phyloP scores from a whole-genome alignment of 2,797 vertebrate species.

The Acipenser oxyrinchus region DNA sequence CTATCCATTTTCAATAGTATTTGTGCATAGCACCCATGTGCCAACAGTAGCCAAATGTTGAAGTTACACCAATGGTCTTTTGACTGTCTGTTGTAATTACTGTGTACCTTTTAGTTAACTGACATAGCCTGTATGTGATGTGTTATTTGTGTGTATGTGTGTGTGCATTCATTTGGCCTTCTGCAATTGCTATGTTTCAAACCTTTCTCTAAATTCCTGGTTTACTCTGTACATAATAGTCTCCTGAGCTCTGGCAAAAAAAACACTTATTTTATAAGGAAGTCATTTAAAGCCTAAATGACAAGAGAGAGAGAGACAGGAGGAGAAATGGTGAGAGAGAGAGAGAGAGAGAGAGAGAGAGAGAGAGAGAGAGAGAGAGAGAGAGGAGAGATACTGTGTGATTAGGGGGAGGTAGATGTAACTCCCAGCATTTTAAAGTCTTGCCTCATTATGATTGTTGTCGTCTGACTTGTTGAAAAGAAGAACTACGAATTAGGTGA shows the following conservation, averaged over 20 bases:
- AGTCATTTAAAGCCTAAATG: background rate
- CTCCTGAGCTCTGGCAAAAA: background rate
- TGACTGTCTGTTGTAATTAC: too few relatives aligned
- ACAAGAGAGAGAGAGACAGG: too few relatives aligned
- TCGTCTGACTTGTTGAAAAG: background rate
- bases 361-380: background rate
- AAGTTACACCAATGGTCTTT: too few relatives aligned
- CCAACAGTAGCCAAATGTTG: too few relatives aligned
- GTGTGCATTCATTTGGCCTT: too few relatives aligned
- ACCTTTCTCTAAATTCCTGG: background rate
- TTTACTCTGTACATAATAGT: background rate
- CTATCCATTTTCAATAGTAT: too few relatives aligned
- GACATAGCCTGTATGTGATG: too few relatives aligned
- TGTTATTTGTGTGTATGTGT: too few relatives aligned
- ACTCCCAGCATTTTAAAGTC: constrained; percentile 1
- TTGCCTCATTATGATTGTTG: background rate
- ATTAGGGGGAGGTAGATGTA: background rate
- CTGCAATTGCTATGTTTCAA: too few relatives aligned
- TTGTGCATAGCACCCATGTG: too few relatives aligned
- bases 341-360: background rate
- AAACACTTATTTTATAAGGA: background rate
- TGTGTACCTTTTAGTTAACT: too few relatives aligned
- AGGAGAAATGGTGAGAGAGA: background rate
- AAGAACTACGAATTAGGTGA: background rate
- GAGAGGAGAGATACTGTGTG: background rate